phyloP scores from a whole-genome alignment of 2,113 vertebrate genomes.

The Poecile atricapillus region DNA sequence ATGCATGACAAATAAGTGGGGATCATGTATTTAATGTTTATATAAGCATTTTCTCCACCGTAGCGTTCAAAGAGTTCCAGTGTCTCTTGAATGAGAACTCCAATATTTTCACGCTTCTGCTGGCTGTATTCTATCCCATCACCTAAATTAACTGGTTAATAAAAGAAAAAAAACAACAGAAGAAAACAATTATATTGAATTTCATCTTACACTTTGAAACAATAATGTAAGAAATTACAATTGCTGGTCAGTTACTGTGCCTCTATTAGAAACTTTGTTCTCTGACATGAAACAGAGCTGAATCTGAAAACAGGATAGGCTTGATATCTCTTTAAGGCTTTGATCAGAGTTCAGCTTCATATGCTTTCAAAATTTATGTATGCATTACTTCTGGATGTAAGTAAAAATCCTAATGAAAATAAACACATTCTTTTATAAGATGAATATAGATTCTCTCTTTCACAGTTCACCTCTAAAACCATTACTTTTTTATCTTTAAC shows the following conservation, averaged over 20 bases:
- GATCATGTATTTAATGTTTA: slow-evolving; percentile 97
- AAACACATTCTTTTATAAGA: not conserved
- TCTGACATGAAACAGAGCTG: not conserved
- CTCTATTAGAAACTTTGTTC: not conserved
- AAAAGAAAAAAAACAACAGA: not conserved
- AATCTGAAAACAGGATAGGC: not conserved
- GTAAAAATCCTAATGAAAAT: not conserved
- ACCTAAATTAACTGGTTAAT: slow-evolving; percentile 82
- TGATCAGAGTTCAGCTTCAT: not conserved
- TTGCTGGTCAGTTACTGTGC: not conserved
- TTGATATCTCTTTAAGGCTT: not conserved
- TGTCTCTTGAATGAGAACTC: slow-evolving; percentile 91
- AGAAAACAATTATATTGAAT: not conserved
- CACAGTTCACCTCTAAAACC: not conserved
- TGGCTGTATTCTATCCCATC: slow-evolving; percentile 91
- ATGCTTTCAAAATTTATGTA: not conserved
- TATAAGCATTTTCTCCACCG: slow-evolving; percentile 87
- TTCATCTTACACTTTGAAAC: not conserved
- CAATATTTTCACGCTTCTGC: slow-evolving; percentile 87
- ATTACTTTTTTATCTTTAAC: not conserved
- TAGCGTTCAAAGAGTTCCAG: slow-evolving; percentile 87
- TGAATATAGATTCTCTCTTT: not conserved
- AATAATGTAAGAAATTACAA: not conserved
- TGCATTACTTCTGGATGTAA: not conserved
- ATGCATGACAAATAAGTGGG: slow-evolving; percentile 92